Percentiles rank a stretch among this genome's conserved stretches.
Evolutionary conservation across 2,888 invertebrate genomes (phyloP).

Genomic region (Tipula helvola): DNA sequence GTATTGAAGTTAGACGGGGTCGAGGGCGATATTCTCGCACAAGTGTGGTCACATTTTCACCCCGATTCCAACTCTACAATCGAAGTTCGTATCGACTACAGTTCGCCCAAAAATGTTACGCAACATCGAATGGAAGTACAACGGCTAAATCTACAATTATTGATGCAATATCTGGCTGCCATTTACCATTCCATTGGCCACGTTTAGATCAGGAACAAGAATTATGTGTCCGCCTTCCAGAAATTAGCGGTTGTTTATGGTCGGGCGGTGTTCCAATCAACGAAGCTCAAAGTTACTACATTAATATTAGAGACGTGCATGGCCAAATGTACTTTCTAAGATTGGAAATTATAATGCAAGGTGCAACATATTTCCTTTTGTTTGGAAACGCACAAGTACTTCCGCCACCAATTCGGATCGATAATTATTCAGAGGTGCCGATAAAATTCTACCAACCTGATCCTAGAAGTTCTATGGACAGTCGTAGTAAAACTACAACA

Average conservation of each 20-base stretch:
- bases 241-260: conserved; percentile 64
- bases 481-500: conserved; percentile 45
- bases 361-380: conserved; percentile 82
- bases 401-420: conserved; percentile 89
- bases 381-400: conserved; percentile 84
- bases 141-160: conserved; percentile 54
- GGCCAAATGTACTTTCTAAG: conserved; percentile 74
- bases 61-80: conserved; percentile 89
- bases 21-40: conserved; percentile 82
- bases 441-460: conserved; percentile 72
- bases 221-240: conserved; percentile 70
- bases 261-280: conserved; percentile 87
- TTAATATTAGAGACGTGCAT: conserved; percentile 69
- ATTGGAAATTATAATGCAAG: conserved; percentile 79
- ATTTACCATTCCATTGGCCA: conserved; percentile 95
- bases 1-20: conserved; percentile 78
- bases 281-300: conserved; percentile 69
- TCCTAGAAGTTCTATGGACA: conserved; percentile 43
- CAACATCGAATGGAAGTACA: conserved; percentile 50
- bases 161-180: conserved; percentile 73
- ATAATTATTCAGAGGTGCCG: conserved; percentile 85
- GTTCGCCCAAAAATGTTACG: conserved; percentile 80
- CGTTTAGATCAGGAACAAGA: conserved; percentile 78
- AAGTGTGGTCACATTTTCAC: conserved; percentile 83
- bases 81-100: conserved; percentile 64